phyloP scores from a whole-genome alignment of 2,888 invertebrate species.

The Apodemia zela region DNA sequence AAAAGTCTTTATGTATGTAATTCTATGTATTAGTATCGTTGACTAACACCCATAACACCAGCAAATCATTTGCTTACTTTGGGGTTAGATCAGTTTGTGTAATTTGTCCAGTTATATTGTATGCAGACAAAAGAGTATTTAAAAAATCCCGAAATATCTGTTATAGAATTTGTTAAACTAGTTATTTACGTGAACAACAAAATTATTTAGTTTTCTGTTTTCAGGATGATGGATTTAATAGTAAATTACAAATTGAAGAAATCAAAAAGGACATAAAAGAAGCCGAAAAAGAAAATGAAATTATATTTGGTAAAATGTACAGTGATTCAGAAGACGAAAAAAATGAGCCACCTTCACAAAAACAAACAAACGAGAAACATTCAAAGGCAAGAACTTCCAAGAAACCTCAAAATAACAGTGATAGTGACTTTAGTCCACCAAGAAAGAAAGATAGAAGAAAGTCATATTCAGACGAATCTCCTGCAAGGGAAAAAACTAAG shows the following conservation, averaged over 20 bases:
- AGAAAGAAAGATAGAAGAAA: constrained; percentile 37
- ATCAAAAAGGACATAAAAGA: constrained; percentile 59
- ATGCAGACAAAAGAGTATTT: no score
- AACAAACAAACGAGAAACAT: constrained; percentile 25
- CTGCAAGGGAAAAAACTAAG: constrained; percentile 7
- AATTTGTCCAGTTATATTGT: no score
- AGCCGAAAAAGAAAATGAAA: constrained; percentile 63
- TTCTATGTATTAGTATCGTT: no score
- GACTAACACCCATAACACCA: no score
- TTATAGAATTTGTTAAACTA: constrained; percentile 18
- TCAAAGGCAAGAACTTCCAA: constrained; percentile 21
- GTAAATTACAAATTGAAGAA: constrained; percentile 67
- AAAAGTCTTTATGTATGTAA: no score
- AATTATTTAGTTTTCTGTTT: constrained; percentile 28
- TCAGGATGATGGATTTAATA: constrained; percentile 74
- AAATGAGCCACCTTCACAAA: constrained; percentile 44
- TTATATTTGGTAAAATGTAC: constrained; percentile 73
- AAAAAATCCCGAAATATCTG: no score
- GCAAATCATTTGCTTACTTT: no score
- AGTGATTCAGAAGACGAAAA: constrained; percentile 71
- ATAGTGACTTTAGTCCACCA: constrained; percentile 63
- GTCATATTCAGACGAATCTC: constrained; percentile 1
- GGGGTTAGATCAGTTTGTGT: no score
- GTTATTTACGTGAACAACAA: constrained; percentile 3
- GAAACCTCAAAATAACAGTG: constrained; percentile 36